phyloP scores from a whole-genome alignment of 2,888 invertebrate genomes.

The Mesorhabditis belari region DNA sequence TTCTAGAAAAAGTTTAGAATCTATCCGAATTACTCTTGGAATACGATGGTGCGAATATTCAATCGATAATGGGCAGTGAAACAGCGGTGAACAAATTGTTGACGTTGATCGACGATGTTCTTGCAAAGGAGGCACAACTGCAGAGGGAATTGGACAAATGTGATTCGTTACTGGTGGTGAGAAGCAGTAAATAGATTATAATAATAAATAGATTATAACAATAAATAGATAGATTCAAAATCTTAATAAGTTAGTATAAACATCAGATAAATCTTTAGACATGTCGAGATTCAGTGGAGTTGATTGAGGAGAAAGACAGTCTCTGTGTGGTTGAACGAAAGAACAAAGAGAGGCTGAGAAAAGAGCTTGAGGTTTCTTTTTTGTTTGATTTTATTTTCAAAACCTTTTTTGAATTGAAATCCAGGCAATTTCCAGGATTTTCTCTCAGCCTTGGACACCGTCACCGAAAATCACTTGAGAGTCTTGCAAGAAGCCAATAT shows the following conservation, averaged over 20 bases:
- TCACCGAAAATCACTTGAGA: constrained; percentile 37
- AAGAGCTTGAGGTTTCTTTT: constrained; percentile 15
- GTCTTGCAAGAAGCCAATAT: constrained; percentile 43
- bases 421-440: constrained; percentile 21
- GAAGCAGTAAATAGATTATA: constrained; percentile 4
- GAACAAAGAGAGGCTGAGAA: constrained; percentile 65
- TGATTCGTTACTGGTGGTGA: constrained; percentile 64
- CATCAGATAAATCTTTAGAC: too few relatives aligned
- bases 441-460: constrained; percentile 33
- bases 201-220: neutral
- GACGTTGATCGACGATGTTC: constrained; percentile 27
- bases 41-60: constrained; percentile 70
- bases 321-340: constrained; percentile 77
- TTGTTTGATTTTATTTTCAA: neutral
- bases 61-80: constrained; percentile 83
- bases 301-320: constrained; percentile 82
- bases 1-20: constrained; percentile 8
- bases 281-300: constrained; percentile 79
- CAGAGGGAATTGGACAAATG: constrained; percentile 71
- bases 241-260: too few relatives aligned
- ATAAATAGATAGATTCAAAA: neutral
- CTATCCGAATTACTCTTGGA: constrained; percentile 38
- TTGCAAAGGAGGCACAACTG: constrained; percentile 55
- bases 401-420: neutral
- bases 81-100: constrained; percentile 64